Percentiles rank a stretch among this genome's conserved stretches.
These are phyloP conservation scores for Trichogramma pretiosum DNA, from an alignment of 1,140 invertebrate genomes.

Conservation along the genomic window DNA sequence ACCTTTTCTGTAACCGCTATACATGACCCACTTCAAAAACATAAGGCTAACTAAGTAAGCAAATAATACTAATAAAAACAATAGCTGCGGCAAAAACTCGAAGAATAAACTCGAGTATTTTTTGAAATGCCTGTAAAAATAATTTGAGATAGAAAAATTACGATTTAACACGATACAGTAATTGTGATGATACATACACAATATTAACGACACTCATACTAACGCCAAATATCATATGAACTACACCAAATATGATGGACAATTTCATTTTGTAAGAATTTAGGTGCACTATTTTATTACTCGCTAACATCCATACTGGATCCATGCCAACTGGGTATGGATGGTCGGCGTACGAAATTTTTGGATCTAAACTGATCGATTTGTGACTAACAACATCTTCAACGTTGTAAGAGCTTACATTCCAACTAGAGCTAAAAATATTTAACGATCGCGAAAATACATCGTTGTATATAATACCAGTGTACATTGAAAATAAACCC, in stretches of 20 bases:
- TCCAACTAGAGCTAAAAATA: slow-evolving; percentile 76
- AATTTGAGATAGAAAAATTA: too few relatives aligned
- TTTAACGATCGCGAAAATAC: slow-evolving; percentile 94
- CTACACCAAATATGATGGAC: slow-evolving; percentile 90
- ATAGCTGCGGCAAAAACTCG: too few relatives aligned
- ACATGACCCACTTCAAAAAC: slow-evolving; percentile 85
- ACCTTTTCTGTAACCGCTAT: slow-evolving; percentile 47
- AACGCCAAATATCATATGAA: slow-evolving; percentile 96
- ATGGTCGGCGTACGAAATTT: slow-evolving; percentile 44
- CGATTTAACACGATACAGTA: too few relatives aligned
- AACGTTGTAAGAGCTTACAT: slow-evolving; percentile 45
- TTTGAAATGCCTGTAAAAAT: too few relatives aligned
- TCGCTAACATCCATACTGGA: slow-evolving; percentile 81
- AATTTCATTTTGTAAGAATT: slow-evolving; percentile 99
- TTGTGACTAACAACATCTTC: slow-evolving; percentile 33
- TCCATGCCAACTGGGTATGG: slow-evolving; percentile 84
- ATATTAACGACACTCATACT: slow-evolving; percentile 84
- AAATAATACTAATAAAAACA: slow-evolving; percentile 86
- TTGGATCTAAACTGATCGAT: slow-evolving; percentile 66
- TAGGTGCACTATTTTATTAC: slow-evolving; percentile 93
- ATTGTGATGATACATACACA: slow-evolving; percentile 84
- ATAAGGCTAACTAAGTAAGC: slow-evolving; percentile 89
- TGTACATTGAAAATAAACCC: slow-evolving; percentile 96
- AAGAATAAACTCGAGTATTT: too few relatives aligned
- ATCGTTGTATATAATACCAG: slow-evolving; percentile 97